phyloP scores from a whole-genome alignment of 2,888 invertebrate genomes.

The Cyclophora albipunctata region DNA sequence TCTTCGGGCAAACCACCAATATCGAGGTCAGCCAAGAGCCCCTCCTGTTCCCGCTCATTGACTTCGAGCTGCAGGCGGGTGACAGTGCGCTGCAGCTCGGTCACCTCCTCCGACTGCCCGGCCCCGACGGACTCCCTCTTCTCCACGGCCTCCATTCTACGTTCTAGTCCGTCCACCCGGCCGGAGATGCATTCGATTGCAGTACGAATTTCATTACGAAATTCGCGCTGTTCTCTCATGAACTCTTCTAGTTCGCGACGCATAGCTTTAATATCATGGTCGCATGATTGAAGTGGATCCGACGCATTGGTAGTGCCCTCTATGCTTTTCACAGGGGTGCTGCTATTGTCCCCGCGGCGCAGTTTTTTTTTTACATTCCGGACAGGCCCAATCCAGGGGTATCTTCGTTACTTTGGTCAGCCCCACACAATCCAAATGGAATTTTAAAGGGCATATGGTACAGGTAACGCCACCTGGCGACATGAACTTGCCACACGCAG shows the following conservation, averaged over 20 bases:
- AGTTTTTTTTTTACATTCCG: neutral
- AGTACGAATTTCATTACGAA: neutral
- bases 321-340: neutral
- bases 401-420: neutral
- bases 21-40: neutral
- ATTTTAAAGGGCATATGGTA: neutral
- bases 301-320: neutral
- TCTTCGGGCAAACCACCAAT: conserved; percentile 2
- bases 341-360: neutral
- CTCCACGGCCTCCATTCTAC: neutral
- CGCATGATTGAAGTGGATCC: neutral
- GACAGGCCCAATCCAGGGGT: neutral
- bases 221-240: neutral
- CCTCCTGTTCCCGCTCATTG: conserved; percentile 3
- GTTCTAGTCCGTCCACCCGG: neutral
- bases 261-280: neutral
- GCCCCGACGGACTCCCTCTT: neutral
- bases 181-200: neutral
- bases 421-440: neutral
- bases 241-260: neutral
- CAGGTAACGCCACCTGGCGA: too few relatives aligned
- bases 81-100: neutral
- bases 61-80: neutral
- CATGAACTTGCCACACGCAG: too few relatives aligned
- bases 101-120: neutral